phyloP scores from a whole-genome alignment of 2,113 vertebrate genomes.

The Neopipo cinnamomea region DNA sequence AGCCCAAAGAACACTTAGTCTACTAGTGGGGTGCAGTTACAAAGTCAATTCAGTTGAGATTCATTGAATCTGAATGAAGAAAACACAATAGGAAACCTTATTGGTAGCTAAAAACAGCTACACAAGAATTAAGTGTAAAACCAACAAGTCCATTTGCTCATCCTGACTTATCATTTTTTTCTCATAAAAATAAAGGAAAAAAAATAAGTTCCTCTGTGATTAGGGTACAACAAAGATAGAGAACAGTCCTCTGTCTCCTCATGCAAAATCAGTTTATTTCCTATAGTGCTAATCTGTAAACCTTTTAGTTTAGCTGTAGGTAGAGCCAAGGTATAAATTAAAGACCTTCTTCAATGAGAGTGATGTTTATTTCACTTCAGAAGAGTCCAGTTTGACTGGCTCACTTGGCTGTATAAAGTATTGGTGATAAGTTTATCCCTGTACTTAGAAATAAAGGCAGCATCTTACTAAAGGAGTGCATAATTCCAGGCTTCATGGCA shows the following conservation, averaged over 20 bases:
- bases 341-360: background rate
- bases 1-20: background rate
- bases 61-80: background rate
- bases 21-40: background rate
- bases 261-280: background rate
- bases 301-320: background rate
- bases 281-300: background rate
- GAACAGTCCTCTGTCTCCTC: background rate
- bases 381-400: background rate
- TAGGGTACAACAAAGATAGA: background rate
- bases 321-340: background rate
- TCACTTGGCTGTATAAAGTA: background rate
- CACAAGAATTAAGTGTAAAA: background rate
- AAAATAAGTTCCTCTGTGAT: background rate
- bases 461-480: background rate
- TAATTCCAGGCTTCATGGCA: background rate
- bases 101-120: background rate
- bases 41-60: background rate
- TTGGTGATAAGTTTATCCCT: background rate
- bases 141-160: background rate
- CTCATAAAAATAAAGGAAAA: background rate
- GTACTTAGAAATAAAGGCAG: background rate
- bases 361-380: background rate
- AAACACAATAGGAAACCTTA: background rate
- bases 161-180: background rate